Conservation (phyloP, 2,113 vertebrate genomes). For the Dasyurus viverrinus region DNA sequence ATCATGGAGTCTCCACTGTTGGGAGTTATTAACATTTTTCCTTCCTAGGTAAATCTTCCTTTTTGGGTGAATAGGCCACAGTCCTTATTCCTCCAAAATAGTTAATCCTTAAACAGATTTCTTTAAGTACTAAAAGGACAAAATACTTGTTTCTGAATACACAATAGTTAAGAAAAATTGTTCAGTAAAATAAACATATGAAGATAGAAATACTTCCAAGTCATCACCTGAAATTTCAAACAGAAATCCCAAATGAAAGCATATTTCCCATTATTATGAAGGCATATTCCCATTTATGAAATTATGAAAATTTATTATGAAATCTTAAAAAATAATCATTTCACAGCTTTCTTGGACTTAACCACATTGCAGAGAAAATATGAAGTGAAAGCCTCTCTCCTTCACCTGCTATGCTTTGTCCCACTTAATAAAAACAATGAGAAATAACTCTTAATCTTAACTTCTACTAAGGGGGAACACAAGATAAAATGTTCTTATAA, state of each 20-base stretch:
- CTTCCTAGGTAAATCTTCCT: neutral
- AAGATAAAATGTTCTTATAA: constrained; percentile 26
- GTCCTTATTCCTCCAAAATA: constrained; percentile 16
- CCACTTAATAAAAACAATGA: constrained; percentile 29
- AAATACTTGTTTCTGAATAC: neutral
- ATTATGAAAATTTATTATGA: neutral
- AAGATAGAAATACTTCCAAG: constrained; percentile 5
- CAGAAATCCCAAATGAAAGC: neutral
- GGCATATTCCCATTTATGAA: neutral
- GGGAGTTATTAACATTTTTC: neutral
- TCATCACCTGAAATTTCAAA: constrained; percentile 34
- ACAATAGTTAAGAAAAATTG: neutral
- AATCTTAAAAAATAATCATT: constrained; percentile 28
- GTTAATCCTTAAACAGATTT: constrained; percentile 19
- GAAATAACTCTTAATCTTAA: constrained; percentile 32
- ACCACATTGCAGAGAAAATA: constrained; percentile 26
- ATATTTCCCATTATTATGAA: neutral
- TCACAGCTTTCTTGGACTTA: constrained; percentile 9
- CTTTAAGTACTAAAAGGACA: constrained; percentile 23
- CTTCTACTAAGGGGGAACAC: neutral
- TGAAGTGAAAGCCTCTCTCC: constrained; percentile 9
- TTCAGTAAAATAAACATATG: constrained; percentile 53
- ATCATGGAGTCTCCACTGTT: neutral
- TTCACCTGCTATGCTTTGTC: neutral
- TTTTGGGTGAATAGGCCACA: neutral